phyloP scores from a whole-genome alignment of 2,888 invertebrate species.

The Plagodis pulveraria region DNA sequence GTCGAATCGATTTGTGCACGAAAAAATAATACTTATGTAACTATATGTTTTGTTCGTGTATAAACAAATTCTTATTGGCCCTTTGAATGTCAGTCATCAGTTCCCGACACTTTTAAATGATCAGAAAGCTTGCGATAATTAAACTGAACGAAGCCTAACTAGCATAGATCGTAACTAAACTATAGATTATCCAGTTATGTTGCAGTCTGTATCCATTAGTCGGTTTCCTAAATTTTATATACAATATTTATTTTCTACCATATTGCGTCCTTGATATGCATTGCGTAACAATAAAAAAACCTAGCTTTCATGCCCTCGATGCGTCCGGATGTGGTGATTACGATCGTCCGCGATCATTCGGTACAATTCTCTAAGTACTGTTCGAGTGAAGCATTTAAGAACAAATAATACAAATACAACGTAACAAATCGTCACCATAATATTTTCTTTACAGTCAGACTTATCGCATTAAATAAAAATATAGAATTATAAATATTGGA shows the following conservation, averaged over 20 bases:
- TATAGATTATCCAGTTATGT: constrained; percentile 77
- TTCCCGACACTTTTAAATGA: constrained; percentile 71
- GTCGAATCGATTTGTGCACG: constrained; percentile 68
- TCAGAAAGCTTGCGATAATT: constrained; percentile 79
- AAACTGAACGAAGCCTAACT: constrained; percentile 80
- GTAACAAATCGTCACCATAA: constrained; percentile 74
- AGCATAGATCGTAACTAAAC: constrained; percentile 81
- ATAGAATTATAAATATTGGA: constrained; percentile 80
- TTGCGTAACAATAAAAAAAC: constrained; percentile 85
- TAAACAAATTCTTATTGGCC: constrained; percentile 76
- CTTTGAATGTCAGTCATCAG: constrained; percentile 80
- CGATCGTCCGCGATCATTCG: constrained; percentile 52
- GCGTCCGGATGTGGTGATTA: constrained; percentile 64
- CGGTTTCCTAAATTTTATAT: constrained; percentile 77
- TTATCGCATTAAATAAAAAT: constrained; percentile 83
- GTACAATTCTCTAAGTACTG: constrained; percentile 73
- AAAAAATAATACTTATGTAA: constrained; percentile 62
- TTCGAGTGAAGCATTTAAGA: constrained; percentile 76
- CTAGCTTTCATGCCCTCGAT: constrained; percentile 78
- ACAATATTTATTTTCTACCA: constrained; percentile 85
- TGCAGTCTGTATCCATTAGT: constrained; percentile 81
- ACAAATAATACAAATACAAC: constrained; percentile 74
- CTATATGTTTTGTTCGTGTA: constrained; percentile 58
- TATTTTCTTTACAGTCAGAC: constrained; percentile 80
- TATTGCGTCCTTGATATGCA: constrained; percentile 85